Conservation (phyloP, 2,113 vertebrate species). For the Ascaphus truei region DNA sequence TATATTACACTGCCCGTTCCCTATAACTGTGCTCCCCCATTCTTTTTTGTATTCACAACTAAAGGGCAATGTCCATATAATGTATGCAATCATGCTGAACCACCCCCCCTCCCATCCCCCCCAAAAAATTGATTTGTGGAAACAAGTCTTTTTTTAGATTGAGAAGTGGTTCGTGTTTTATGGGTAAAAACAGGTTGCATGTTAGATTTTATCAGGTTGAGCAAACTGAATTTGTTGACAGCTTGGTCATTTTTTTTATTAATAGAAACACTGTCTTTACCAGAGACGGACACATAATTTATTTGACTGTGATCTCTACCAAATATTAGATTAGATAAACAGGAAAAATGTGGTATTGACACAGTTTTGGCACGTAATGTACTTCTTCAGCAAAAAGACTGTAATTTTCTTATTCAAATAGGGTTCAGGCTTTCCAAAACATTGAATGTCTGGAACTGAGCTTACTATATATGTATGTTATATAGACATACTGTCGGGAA, state of each 20-base stretch:
- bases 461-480: background rate
- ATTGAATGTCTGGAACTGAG: conserved; percentile 21
- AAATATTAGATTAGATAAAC: conserved; percentile 22
- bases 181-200: no score
- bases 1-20: no score
- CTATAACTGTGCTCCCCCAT: no score
- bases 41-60: no score
- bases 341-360: background rate
- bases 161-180: no score
- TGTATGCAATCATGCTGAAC: no score
- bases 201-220: no score
- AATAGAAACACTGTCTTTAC: background rate
- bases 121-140: no score
- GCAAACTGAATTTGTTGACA: background rate
- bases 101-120: no score
- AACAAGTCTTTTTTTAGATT: no score
- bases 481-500: background rate
- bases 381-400: conserved; percentile 34
- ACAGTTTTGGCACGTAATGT: conserved; percentile 20
- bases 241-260: background rate
- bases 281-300: background rate
- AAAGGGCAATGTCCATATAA: no score
- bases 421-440: conserved; percentile 21
- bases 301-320: conserved; percentile 20
- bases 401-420: conserved; percentile 31